Evolutionary conservation across 2,113 vertebrate genomes (phyloP), one percentile per base, ranked within the genome.

Genomic region (Eonycteris spelaea): DNA sequence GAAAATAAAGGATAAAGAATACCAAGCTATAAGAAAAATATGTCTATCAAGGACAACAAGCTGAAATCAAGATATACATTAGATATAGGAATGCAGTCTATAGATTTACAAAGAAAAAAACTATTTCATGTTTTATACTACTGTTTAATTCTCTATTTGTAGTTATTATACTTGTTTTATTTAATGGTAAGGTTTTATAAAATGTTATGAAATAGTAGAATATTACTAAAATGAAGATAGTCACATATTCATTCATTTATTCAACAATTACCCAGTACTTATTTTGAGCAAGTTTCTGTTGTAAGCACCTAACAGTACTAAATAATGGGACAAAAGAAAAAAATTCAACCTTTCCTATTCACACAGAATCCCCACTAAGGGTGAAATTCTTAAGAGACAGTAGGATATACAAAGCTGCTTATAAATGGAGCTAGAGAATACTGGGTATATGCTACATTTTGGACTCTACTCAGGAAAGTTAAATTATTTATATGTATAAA

Each of bases 221-320:
- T 75, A 57, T 73, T 90, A 48, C 28, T 94, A 75, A 82, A 90
- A 91, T 87, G 40, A 94, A 91, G 22, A 86, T 22, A 70, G 28
- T 93, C 74, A 90, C 43, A 77, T 77, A 86, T 21, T 67, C 74
- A 85, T 57, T 79, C 55, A 83, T 87, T 87, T 87, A 90, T 87
- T 65, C 75, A 95, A 95, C 61, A 96, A 75, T 77, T 78, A 79
- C 40, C 43, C 19, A 79, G 43, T 24, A 86, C 74, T 73, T 80
- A 61, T 16, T 93, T 30, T 70, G 45, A 84, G 22, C 28, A 93
- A 90, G 59, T 77, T 86, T 86, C 80, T 93, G 26, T 61, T 68
- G 19, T 51, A 43, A 33, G 14, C 7, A 65, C 45, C 22, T 75
- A 43, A n/a, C 68, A 80, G 51, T 48, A 74, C 8, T 87, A 77